Conservation (phyloP, 53 echinoderm and acorn worm genomes). For the Holothuria scabra region DNA sequence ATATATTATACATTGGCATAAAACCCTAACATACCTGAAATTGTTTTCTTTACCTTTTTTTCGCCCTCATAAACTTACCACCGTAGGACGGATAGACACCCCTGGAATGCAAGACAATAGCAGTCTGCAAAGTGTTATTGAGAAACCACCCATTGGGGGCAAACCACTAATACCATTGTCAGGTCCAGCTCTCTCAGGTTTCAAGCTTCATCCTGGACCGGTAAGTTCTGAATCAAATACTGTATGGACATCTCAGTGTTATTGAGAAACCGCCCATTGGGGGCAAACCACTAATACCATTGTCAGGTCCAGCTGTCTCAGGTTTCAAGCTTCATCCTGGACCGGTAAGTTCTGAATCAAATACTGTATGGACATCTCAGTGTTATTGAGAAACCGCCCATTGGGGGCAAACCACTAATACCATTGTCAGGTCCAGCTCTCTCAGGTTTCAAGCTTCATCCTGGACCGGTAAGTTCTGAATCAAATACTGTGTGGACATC, state of each 20-base stretch:
- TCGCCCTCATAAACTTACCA: background rate
- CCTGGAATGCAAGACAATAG: slow-evolving; percentile 92
- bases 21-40: no score
- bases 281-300: slow-evolving; percentile 77
- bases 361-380: no score
- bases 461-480: slow-evolving; percentile 88
- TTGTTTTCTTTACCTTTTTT: background rate
- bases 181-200: slow-evolving; percentile 72
- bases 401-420: slow-evolving; percentile 80
- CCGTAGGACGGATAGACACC: slow-evolving; percentile 89
- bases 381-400: slow-evolving; percentile 96
- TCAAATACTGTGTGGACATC: no score
- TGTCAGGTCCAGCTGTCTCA: slow-evolving; percentile 69
- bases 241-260: no score
- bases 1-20: no score
- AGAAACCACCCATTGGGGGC: slow-evolving; percentile 94
- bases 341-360: slow-evolving; percentile 73
- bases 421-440: slow-evolving; percentile 71
- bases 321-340: slow-evolving; percentile 97
- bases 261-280: slow-evolving; percentile 98
- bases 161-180: slow-evolving; percentile 80
- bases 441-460: slow-evolving; percentile 91
- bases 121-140: slow-evolving; percentile 87
- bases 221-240: slow-evolving; percentile 60
- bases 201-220: slow-evolving; percentile 96